These are phyloP conservation scores for Ophiothrix spiculata DNA, from an alignment of 35 echinoderm and acorn worm genomes.

Conservation along the genomic window DNA sequence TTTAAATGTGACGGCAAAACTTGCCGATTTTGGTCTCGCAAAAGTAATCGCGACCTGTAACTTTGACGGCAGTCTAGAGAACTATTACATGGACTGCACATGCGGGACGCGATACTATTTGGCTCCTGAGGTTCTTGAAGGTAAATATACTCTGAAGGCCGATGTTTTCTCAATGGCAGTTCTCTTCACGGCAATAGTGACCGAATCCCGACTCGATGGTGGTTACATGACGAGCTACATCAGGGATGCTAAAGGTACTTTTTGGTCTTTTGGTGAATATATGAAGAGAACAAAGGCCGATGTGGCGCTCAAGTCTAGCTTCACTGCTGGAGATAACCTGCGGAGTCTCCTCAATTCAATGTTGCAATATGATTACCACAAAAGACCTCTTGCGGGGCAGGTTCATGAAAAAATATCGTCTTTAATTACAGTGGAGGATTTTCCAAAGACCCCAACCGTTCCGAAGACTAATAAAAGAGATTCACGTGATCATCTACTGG, in stretches of 20 bases:
- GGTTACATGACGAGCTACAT: not conserved
- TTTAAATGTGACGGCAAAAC: not conserved
- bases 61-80: not conserved
- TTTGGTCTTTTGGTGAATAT: not conserved
- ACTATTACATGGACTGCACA: not conserved
- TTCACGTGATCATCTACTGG: too few relatives aligned
- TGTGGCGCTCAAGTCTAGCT: not conserved
- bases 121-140: not conserved
- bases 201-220: not conserved
- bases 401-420: not conserved
- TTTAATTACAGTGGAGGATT: not conserved
- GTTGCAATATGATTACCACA: not conserved
- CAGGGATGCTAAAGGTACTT: not conserved
- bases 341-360: not conserved
- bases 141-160: not conserved
- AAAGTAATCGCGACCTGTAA: not conserved
- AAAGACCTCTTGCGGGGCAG: not conserved
- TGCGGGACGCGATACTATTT: not conserved
- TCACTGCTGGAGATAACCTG: not conserved
- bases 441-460: slow-evolving; percentile 5
- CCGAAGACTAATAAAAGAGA: too few relatives aligned
- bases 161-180: not conserved
- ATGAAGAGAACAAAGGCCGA: not conserved
- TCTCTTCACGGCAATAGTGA: not conserved
- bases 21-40: not conserved